These are phyloP conservation scores for Heliconius ismenius DNA, from an alignment of 2,888 invertebrate species.

Conservation along the genomic window DNA sequence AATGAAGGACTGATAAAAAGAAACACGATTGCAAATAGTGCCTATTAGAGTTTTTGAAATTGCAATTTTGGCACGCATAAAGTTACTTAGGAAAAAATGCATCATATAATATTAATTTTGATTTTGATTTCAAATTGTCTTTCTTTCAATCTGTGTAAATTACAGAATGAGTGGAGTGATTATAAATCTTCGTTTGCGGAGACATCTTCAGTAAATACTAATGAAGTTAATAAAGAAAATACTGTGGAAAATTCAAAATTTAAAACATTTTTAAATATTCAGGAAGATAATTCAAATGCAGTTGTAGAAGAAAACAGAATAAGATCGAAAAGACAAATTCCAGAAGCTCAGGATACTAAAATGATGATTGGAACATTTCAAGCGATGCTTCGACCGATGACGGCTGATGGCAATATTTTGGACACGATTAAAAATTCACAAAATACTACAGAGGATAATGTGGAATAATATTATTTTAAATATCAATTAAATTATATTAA, in stretches of 20 bases:
- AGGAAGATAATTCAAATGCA: neutral
- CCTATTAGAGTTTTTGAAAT: neutral
- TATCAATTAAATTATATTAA: neutral
- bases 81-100: neutral
- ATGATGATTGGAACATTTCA: conserved; percentile 43
- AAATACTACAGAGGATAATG: conserved; percentile 19
- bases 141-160: neutral
- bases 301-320: neutral
- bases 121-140: neutral
- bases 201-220: neutral
- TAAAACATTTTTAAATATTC: neutral
- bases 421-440: conserved; percentile 3
- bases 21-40: neutral
- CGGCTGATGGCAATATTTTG: neutral
- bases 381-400: conserved; percentile 40
- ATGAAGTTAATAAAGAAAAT: neutral
- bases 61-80: neutral
- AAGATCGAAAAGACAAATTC: conserved; percentile 35
- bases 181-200: neutral
- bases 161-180: neutral
- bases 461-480: neutral
- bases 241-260: neutral
- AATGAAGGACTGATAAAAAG: conserved; percentile 13
- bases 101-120: neutral
- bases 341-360: conserved; percentile 27